A percentile compares a stretch with the other conserved stretches of the same genome.
Conservation (phyloP, 1,140 invertebrate genomes). For the Mizuhopecten yessoensis region DNA sequence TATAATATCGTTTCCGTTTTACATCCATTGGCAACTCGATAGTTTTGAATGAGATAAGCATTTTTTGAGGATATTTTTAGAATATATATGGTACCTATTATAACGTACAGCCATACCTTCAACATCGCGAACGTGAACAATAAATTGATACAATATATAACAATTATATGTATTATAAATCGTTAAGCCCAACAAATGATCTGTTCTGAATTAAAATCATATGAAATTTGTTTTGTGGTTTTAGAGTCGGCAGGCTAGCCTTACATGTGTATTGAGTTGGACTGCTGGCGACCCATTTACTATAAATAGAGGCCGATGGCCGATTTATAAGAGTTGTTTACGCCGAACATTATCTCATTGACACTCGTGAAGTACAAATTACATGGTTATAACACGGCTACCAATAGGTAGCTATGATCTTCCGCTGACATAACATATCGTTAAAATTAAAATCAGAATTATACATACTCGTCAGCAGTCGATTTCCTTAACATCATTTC, state of each 20-base stretch:
- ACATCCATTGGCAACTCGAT: background rate
- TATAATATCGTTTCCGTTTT: too few species aligned
- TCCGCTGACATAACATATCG: background rate
- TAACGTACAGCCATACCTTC: too few species aligned
- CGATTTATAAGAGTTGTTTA: slow-evolving; percentile 22
- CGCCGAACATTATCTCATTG: background rate
- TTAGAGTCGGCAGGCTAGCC: background rate
- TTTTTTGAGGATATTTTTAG: background rate
- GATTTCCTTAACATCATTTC: background rate
- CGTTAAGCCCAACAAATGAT: too few species aligned
- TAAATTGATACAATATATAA: too few species aligned
- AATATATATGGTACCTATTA: background rate
- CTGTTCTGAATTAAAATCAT: too few species aligned
- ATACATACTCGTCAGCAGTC: background rate
- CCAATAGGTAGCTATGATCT: background rate
- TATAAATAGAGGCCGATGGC: background rate
- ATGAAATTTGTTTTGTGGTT: background rate
- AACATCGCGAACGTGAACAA: too few species aligned
- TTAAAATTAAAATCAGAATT: background rate
- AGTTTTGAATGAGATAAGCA: slow-evolving; percentile 2
- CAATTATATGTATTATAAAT: too few species aligned
- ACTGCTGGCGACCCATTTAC: background rate
- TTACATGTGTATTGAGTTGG: background rate
- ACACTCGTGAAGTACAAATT: background rate
- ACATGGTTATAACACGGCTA: background rate